Evolutionary conservation across 2,113 vertebrate species (phyloP).

Genomic region (Nibea coibor): DNA sequence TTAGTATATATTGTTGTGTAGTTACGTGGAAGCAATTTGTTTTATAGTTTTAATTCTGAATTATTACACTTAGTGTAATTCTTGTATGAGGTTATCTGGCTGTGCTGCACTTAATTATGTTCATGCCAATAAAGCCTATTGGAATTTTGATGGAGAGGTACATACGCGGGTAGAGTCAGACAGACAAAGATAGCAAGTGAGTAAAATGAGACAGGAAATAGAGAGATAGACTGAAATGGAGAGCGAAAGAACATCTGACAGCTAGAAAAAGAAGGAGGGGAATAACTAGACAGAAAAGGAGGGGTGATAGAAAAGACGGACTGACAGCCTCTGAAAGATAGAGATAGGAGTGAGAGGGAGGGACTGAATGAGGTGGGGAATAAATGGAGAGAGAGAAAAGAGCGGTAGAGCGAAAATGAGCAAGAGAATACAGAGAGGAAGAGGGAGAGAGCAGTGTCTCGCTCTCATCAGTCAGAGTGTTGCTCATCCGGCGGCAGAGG

Average conservation of each 20-base stretch:
- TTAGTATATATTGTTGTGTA: background rate
- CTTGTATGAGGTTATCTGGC: background rate
- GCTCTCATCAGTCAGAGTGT: conserved; percentile 80
- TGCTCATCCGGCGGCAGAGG: conserved; percentile 78
- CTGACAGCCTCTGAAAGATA: conserved; percentile 58
- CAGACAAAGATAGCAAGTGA: conserved; percentile 35
- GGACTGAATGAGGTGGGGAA: conserved; percentile 58
- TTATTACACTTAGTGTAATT: background rate
- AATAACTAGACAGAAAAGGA: conserved; percentile 50
- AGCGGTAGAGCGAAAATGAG: conserved; percentile 57
- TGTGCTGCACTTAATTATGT: background rate
- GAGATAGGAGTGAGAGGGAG: conserved; percentile 56
- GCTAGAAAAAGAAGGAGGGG: conserved; percentile 28
- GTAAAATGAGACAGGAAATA: conserved; percentile 52
- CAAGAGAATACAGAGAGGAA: conserved; percentile 46
- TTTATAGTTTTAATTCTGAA: background rate
- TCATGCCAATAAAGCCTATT: conserved; percentile 27
- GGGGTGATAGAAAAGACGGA: conserved; percentile 25
- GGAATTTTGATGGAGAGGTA: conserved; percentile 20
- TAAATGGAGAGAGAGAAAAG: conserved; percentile 57
- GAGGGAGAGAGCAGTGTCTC: conserved; percentile 61
- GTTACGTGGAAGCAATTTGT: background rate
- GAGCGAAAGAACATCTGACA: conserved; percentile 58
- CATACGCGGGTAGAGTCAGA: conserved; percentile 20
- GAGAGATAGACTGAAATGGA: conserved; percentile 54